Evolutionary conservation across 2,797 vertebrate species (phyloP).

Genomic region (Luscinia luscinia): DNA sequence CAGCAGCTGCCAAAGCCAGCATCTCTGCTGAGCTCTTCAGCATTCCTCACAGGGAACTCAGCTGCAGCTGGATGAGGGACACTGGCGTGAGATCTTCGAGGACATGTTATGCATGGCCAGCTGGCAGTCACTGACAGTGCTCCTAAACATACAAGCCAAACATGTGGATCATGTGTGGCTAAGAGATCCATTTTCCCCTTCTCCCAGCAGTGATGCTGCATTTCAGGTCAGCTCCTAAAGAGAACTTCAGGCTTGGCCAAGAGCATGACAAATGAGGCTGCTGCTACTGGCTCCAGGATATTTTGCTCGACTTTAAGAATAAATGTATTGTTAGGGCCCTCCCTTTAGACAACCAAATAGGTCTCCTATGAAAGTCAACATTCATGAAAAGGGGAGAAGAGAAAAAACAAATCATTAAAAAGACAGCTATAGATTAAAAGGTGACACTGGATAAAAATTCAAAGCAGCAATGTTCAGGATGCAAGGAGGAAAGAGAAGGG

Average conservation of each 20-base stretch:
- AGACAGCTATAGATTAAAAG: neutral
- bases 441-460: neutral
- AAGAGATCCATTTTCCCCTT: neutral
- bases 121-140: neutral
- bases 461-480: neutral
- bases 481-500: neutral
- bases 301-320: neutral
- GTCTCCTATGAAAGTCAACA: neutral
- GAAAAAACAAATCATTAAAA: neutral
- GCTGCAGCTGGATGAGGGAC: neutral
- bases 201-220: neutral
- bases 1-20: neutral
- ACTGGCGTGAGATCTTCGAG: accelerated
- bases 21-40: neutral
- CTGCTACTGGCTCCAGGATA: neutral
- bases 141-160: neutral
- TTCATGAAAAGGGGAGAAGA: neutral
- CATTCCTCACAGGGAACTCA: neutral
- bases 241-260: neutral
- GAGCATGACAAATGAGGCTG: neutral
- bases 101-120: accelerated
- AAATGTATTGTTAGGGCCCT: neutral
- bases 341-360: neutral
- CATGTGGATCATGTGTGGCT: neutral
- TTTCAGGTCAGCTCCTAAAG: neutral